A percentile compares a stretch with the other conserved stretches of the same genome.
phyloP scores from a whole-genome alignment of 2,113 vertebrate species.

The Columbina picui region DNA sequence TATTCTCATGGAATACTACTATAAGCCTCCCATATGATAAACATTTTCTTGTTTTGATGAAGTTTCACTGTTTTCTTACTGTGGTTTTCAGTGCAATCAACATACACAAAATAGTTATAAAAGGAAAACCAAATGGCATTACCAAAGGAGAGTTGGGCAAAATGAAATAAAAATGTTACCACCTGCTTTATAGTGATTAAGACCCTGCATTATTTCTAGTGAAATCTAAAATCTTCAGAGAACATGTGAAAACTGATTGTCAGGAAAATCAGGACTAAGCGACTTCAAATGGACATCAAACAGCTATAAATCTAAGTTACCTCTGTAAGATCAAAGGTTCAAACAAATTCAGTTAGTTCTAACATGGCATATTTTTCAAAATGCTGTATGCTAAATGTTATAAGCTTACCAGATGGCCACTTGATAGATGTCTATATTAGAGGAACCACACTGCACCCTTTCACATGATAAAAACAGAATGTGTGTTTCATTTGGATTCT shows the following conservation, averaged over 20 bases:
- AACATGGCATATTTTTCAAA: neutral
- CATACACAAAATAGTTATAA: neutral
- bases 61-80: neutral
- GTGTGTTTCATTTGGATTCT: constrained; percentile 18
- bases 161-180: neutral
- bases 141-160: neutral
- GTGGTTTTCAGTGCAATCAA: neutral
- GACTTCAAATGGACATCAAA: neutral
- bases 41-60: neutral
- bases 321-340: neutral
- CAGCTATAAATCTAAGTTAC: neutral
- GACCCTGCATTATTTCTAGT: neutral
- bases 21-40: neutral
- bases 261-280: neutral
- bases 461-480: constrained; percentile 12
- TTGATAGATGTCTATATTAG: neutral
- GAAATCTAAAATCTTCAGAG: neutral
- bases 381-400: neutral
- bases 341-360: neutral
- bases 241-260: neutral
- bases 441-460: neutral
- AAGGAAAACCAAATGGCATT: neutral
- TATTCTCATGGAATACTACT: neutral
- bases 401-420: neutral
- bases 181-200: neutral